Percentiles rank a stretch among this genome's conserved stretches.
phyloP scores from a whole-genome alignment of 2,113 vertebrate genomes.

The Zapus hudsonius region DNA sequence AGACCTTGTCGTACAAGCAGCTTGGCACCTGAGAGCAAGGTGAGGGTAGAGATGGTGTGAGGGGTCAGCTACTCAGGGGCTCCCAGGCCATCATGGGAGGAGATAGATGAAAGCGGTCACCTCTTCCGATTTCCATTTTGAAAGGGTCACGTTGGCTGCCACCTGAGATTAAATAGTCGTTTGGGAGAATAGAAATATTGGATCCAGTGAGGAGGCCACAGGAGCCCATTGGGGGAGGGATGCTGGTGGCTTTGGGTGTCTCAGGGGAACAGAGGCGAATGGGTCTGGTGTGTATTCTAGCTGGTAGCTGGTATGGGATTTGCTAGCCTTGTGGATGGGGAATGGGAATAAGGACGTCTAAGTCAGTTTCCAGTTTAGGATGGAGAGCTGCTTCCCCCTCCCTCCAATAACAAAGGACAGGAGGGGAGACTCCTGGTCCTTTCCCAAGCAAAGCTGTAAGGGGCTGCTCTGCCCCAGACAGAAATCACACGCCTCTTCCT shows the following conservation, averaged over 20 bases:
- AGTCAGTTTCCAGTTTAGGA: too few species aligned
- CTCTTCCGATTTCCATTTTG: not conserved
- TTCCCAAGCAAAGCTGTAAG: not conserved
- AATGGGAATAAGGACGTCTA: not conserved
- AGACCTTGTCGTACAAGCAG: not conserved
- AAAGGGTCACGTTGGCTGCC: too few species aligned
- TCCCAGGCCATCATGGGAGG: not conserved
- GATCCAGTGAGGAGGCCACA: not conserved
- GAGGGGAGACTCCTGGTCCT: not conserved
- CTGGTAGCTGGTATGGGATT: not conserved
- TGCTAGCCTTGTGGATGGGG: not conserved
- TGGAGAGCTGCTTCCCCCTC: not conserved
- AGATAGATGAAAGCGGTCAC: not conserved
- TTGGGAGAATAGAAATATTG: not conserved
- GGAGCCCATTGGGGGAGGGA: rapidly evolving
- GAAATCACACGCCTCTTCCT: not conserved
- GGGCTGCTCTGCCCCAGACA: too few species aligned
- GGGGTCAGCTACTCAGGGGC: rapidly evolving
- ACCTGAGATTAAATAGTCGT: not conserved
- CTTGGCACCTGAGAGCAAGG: too few species aligned
- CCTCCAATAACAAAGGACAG: not conserved
- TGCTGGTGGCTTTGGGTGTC: too few species aligned
- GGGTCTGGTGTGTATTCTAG: not conserved
- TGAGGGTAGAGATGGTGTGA: too few species aligned
- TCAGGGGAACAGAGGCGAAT: not conserved